Evolutionary conservation across 2,113 vertebrate species (phyloP), one percentile per base, ranked within the genome.

Genomic region (Fregata magnificens): DNA sequence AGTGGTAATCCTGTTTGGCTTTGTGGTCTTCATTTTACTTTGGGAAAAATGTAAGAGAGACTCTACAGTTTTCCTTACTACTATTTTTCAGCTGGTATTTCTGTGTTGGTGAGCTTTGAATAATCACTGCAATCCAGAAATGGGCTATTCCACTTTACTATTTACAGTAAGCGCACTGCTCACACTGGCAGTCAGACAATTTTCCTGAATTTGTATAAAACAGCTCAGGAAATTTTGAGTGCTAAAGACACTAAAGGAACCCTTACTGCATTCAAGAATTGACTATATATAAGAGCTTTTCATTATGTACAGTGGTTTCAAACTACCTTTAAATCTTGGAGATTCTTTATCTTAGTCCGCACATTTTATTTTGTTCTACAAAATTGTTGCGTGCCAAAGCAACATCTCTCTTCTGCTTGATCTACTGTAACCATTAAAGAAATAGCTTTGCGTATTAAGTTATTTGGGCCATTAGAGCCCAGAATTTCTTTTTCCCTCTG

Each of bases 171-270:
- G 55, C 74, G 73, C 7, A 40, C 19, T 96, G 29, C 82, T 42
- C 38, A 77, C 84, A 49, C 61, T 66, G 78, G 11, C 42, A 90
- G 61, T 92, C 67, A 82, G 50, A 53, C 21, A 82, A 76, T 86
- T 91, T 74, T 85, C 83, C 62, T 7, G 5, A 85, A 91, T 96
- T 96, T 81, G 55, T 94, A 61, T 70, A 61, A 82, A 95, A 93
- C 7, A 56, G 31, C n/a, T 58, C 31, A 79, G 66, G 50, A 97
- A 90, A 86, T 80, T 45, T 62, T 40, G 18, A 61, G 19, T 28
- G 6, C 3, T 8, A 45, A 77, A 25, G 40, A 44, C 24, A 62
- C 16, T 77, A 62, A 72, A 88, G 45, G 61, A 94, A 67, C 90
- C 28, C 82, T 92, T 58, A 55, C 14, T 76, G 34, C 72, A 49